A percentile compares a stretch with the other conserved stretches of the same genome.
phyloP scores from a whole-genome alignment of 2,113 vertebrate species.

The Chlamydotis undulata region DNA sequence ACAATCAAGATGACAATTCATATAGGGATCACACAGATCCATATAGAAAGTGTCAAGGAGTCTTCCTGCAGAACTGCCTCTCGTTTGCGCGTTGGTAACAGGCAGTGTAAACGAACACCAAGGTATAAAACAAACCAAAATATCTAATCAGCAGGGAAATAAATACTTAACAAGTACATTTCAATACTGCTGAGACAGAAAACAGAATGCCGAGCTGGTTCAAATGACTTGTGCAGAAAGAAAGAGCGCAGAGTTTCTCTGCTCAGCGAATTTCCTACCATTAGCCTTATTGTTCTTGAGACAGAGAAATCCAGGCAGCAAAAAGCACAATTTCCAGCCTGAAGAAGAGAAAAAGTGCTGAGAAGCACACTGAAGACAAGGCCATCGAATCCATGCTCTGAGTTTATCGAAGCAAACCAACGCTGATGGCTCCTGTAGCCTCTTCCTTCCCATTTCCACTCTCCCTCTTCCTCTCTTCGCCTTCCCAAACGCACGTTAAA shows the following conservation, averaged over 20 bases:
- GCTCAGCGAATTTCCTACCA: not conserved
- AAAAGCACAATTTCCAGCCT: not conserved
- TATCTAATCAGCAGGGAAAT: not conserved
- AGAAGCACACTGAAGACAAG: not conserved
- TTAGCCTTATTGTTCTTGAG: not conserved
- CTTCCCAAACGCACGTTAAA: not conserved
- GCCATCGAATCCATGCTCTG: fast-evolving
- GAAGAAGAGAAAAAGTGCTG: not conserved
- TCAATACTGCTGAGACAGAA: not conserved
- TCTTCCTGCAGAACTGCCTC: not conserved
- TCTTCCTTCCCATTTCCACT: not conserved
- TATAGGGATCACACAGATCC: not conserved
- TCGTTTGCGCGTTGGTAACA: not conserved
- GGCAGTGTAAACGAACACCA: not conserved
- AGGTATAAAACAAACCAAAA: not conserved
- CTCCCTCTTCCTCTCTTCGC: not conserved
- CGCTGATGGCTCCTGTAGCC: not conserved
- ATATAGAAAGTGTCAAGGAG: not conserved
- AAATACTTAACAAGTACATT: not conserved
- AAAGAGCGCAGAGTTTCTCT: not conserved
- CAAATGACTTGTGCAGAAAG: not conserved
- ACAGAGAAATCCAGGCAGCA: not conserved
- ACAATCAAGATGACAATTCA: not conserved
- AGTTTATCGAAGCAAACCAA: not conserved
- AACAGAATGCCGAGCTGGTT: not conserved